Percentiles rank a stretch among this genome's conserved stretches.
Conservation (phyloP, 2,888 invertebrate genomes). For the Clepsis dumicolana region DNA sequence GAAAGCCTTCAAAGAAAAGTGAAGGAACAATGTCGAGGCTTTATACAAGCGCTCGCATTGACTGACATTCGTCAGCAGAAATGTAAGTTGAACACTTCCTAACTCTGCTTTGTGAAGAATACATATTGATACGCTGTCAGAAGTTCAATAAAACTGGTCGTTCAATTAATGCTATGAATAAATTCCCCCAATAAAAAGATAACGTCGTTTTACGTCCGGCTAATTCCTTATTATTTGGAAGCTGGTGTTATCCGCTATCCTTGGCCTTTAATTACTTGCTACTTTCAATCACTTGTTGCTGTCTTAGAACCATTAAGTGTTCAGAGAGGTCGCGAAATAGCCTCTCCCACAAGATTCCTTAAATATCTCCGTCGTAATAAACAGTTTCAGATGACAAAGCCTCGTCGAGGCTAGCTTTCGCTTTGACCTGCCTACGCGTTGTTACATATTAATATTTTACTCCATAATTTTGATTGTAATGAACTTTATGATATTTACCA, state of each 20-base stretch:
- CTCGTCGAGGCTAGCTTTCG: neutral
- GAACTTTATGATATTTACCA: neutral
- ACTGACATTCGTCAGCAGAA: neutral
- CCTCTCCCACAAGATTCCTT: neutral
- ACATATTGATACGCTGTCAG: neutral
- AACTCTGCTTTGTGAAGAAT: neutral
- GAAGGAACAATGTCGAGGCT: conserved; percentile 1
- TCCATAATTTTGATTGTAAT: neutral
- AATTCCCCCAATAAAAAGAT: no score
- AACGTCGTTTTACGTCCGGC: no score
- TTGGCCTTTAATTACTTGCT: neutral
- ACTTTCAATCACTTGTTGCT: neutral
- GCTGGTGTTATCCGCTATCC: neutral
- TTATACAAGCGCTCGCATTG: neutral
- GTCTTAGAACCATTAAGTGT: neutral
- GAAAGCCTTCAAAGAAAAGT: neutral
- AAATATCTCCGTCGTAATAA: neutral
- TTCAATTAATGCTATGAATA: neutral
- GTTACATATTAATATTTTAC: neutral
- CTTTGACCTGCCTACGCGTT: conserved; percentile 6
- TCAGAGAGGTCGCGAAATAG: neutral
- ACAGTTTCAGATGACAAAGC: neutral
- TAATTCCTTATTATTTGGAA: no score
- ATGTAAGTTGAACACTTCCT: neutral
- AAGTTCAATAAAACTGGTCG: neutral